Evolutionary conservation across 2,888 invertebrate genomes (phyloP).

Genomic region (Eupithecia insigniata): DNA sequence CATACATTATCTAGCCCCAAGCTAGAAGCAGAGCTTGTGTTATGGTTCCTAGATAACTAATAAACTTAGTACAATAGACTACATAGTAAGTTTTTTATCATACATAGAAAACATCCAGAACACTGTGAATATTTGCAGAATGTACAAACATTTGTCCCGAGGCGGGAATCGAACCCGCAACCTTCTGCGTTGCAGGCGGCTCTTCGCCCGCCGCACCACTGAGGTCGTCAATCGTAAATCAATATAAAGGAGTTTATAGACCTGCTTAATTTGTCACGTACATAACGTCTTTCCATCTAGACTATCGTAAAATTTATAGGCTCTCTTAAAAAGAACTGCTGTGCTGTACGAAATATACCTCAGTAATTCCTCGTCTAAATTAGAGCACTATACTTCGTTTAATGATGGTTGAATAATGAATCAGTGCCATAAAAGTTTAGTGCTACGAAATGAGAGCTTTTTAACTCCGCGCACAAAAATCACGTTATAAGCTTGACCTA

Average conservation of each 20-base stretch:
- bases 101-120: no score
- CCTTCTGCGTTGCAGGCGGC: no score
- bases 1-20: no score
- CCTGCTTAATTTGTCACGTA: conserved; percentile 10
- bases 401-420: conserved; percentile 25
- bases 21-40: no score
- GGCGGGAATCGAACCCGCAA: no score
- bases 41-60: no score
- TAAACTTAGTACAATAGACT: no score
- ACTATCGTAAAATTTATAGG: conserved; percentile 22
- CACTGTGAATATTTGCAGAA: no score
- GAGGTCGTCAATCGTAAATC: no score
- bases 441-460: conserved; percentile 2
- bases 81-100: no score
- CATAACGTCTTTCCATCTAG: conserved; percentile 1
- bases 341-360: background rate
- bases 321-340: conserved; percentile 6
- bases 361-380: conserved; percentile 5
- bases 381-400: conserved; percentile 14
- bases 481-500: conserved; percentile 21
- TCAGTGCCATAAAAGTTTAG: conserved; percentile 26
- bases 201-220: no score
- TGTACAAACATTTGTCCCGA: no score
- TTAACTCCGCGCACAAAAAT: conserved; percentile 8
- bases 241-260: background rate